Conservation (phyloP, 2,113 vertebrate genomes). For the Caretta caretta region DNA sequence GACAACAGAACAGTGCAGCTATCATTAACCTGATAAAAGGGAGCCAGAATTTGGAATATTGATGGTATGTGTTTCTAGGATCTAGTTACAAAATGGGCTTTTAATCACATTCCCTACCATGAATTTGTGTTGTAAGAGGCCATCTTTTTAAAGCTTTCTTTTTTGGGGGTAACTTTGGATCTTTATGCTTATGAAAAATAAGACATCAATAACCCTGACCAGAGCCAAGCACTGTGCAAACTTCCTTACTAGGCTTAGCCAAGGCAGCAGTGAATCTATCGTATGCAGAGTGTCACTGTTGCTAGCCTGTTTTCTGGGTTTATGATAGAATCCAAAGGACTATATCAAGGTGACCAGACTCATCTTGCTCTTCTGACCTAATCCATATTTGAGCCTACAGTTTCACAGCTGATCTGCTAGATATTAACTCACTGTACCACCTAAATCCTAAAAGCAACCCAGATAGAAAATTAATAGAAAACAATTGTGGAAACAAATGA, state of each 20-base stretch:
- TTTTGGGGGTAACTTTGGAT: conserved; percentile 23
- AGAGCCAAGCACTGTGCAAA: not conserved
- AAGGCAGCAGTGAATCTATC: not conserved
- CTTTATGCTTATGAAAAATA: conserved; percentile 60
- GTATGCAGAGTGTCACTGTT: not conserved
- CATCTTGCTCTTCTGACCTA: fast-evolving
- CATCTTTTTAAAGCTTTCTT: conserved; percentile 30
- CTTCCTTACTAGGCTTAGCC: not conserved
- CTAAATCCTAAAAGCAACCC: conserved; percentile 60
- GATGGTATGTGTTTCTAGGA: conserved; percentile 61
- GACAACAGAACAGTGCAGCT: conserved; percentile 70
- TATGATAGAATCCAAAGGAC: not conserved
- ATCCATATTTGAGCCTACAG: conserved; percentile 23
- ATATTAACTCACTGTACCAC: conserved; percentile 32
- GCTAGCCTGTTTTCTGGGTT: not conserved
- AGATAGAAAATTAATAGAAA: conserved; percentile 73
- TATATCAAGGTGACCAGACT: not conserved
- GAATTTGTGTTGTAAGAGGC: conserved; percentile 58
- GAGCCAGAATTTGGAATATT: conserved; percentile 42
- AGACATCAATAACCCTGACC: conserved; percentile 34
- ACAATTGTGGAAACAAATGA: conserved; percentile 66
- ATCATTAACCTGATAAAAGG: conserved; percentile 71
- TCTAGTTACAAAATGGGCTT: conserved; percentile 75
- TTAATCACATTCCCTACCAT: conserved; percentile 56
- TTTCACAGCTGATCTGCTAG: conserved; percentile 47